Percentiles rank a stretch among this genome's conserved stretches.
These are phyloP conservation scores for Haplochromis burtoni DNA, from an alignment of 2,113 vertebrate genomes.

Conservation along the genomic window DNA sequence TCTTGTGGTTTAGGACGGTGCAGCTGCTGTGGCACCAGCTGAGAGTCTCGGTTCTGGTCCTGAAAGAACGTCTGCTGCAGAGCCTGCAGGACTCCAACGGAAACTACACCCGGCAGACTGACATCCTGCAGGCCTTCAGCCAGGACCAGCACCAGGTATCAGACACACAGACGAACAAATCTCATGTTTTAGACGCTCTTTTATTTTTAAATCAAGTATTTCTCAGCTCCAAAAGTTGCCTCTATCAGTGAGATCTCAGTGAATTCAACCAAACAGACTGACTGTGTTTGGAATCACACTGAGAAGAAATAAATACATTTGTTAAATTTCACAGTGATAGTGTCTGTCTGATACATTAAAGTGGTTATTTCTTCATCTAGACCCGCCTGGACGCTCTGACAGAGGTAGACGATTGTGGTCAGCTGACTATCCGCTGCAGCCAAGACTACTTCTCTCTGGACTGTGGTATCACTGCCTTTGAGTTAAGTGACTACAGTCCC, in stretches of 20 bases:
- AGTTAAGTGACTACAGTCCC: slow-evolving; percentile 94
- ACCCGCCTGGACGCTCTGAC: slow-evolving; percentile 91
- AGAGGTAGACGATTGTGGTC: slow-evolving; percentile 93
- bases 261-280: background rate
- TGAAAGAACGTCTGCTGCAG: slow-evolving; percentile 95
- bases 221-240: background rate
- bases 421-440: slow-evolving; percentile 95
- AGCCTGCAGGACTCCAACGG: slow-evolving; percentile 98
- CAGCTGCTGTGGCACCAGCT: slow-evolving; percentile 98
- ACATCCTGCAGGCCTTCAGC: slow-evolving; percentile 95
- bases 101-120: slow-evolving; percentile 94
- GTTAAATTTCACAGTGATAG: background rate
- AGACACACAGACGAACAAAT: background rate
- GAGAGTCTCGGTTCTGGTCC: slow-evolving; percentile 93
- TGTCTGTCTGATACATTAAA: background rate
- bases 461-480: slow-evolving; percentile 96
- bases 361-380: slow-evolving; percentile 48
- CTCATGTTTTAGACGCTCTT: background rate
- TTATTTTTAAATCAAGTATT: background rate
- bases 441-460: slow-evolving; percentile 96
- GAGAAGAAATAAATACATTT: rapidly evolving
- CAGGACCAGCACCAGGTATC: slow-evolving; percentile 87
- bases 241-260: background rate
- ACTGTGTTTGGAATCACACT: background rate
- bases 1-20: slow-evolving; percentile 39